Evolutionary conservation across 2,888 invertebrate species (phyloP).

Genomic region (Cinara cedri): DNA sequence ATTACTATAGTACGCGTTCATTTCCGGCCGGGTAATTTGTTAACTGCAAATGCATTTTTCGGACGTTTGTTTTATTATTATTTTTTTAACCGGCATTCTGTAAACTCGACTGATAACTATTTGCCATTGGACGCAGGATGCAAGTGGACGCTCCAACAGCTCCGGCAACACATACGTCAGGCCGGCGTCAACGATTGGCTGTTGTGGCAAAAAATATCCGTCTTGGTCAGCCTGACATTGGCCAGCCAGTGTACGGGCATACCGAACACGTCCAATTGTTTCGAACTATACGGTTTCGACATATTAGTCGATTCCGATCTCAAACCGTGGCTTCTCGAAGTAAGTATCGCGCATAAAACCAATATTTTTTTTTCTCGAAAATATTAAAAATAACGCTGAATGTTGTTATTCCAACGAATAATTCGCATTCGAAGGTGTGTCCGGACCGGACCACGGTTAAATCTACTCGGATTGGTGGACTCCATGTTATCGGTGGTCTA

Average conservation of each 20-base stretch:
- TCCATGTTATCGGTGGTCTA: too few species aligned
- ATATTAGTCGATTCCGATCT: slow-evolving; percentile 82
- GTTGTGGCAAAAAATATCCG: slow-evolving; percentile 78
- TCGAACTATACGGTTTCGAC: slow-evolving; percentile 91
- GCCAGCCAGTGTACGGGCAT: slow-evolving; percentile 76
- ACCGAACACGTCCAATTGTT: slow-evolving; percentile 77
- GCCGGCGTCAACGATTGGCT: slow-evolving; percentile 78
- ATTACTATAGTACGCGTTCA: neutral
- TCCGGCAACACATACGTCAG: slow-evolving; percentile 74
- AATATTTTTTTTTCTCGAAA: too few species aligned
- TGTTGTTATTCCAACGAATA: too few species aligned
- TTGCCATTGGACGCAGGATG: slow-evolving; percentile 68
- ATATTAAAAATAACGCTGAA: too few species aligned
- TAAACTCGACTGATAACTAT: too few species aligned
- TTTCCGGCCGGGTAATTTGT: neutral
- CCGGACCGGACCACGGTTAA: too few species aligned
- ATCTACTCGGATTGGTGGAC: too few species aligned
- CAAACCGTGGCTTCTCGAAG: slow-evolving; percentile 89
- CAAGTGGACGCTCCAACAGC: slow-evolving; percentile 83
- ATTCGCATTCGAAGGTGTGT: too few species aligned
- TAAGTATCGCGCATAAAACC: slow-evolving; percentile 61
- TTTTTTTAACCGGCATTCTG: too few species aligned
- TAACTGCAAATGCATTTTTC: too few species aligned
- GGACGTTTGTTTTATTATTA: too few species aligned
- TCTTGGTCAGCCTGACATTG: slow-evolving; percentile 77